Base-by-base conservation (phyloP, 1,140 invertebrate genomes). In the Gryon sp. region DNA sequence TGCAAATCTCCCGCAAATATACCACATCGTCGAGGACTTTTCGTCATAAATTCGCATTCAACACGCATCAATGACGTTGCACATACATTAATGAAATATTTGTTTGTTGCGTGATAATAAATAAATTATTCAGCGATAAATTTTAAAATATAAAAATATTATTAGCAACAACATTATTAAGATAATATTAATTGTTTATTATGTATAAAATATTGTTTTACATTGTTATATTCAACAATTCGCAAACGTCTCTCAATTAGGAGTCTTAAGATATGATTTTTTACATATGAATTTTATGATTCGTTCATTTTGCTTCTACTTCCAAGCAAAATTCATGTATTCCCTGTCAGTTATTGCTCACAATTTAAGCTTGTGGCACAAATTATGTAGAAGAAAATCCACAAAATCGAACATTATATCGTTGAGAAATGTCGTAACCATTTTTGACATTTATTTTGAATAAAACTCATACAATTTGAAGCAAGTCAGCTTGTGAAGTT, bases 1-100 rank as follows among this genome's bases (percentile, higher is more conserved):
- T 72, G 48, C 50, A 41, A 62, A 72, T 72, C 68, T 55, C 38
- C 57, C 68, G 24, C 57, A 63, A 62, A 72, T 48, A 62, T 28
- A 43, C 68, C 68, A 20, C 38, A 62, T 48, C 26, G 48, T 15
- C 15, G 30, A 62, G 57, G 36, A 63, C 68, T 72, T 72, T 55
- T 30, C 40, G 30, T 55, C 45, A 62, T 72, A 62, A 72, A 72
- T 72, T 72, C 55, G 45, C 57, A 48, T 55, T 46, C 36, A 48
- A 19, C 30, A 55, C 22, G 46, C 40, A 55, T 57, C 48, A 72
- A 55, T 46, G 46, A 55, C 46, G 9, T 32, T 19, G 24, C 46
- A 30, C 14, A n/a, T 26, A 19, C 46, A 34, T 62, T 38, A 46
- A 53, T 32, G 32, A 62, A 62, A 62, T 55, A 40, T 62, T 62